phyloP scores from a whole-genome alignment of 2,888 invertebrate genomes.

The Laothoe populi region DNA sequence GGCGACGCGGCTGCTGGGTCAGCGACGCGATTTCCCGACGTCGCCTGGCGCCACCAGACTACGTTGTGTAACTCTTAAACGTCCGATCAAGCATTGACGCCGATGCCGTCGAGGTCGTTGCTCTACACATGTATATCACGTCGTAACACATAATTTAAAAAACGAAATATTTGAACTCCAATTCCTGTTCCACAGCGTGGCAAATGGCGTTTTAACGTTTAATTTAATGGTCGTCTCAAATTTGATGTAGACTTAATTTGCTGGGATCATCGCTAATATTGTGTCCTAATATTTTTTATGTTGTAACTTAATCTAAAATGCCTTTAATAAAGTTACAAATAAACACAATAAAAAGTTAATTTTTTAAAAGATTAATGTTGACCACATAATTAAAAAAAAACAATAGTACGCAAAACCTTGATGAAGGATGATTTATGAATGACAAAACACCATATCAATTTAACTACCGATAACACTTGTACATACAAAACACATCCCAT shows the following conservation, averaged over 20 bases:
- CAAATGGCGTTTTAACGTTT: constrained; percentile 28
- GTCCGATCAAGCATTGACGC: constrained; percentile 67
- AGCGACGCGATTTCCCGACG: constrained; percentile 77
- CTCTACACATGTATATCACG: constrained; percentile 57
- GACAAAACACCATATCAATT: background rate
- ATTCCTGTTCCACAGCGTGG: constrained; percentile 42
- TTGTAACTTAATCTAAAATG: no score
- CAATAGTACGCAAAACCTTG: background rate
- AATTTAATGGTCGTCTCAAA: constrained; percentile 27
- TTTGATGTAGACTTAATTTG: constrained; percentile 21
- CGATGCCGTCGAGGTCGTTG: constrained; percentile 73
- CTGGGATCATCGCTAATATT: constrained; percentile 13
- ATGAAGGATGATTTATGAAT: background rate
- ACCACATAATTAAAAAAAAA: background rate
- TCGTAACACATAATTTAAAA: constrained; percentile 49
- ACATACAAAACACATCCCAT: constrained; percentile 40
- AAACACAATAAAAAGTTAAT: no score
- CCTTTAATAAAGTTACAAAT: no score
- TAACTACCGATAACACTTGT: background rate
- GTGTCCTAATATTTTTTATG: no score
- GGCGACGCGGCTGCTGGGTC: constrained; percentile 78
- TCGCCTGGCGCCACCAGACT: constrained; percentile 72
- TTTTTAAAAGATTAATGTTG: no score
- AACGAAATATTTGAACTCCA: constrained; percentile 42
- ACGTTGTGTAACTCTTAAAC: constrained; percentile 77